These are phyloP conservation scores for Heptranchias perlo DNA, from an alignment of 2,113 vertebrate species.

Conservation along the genomic window DNA sequence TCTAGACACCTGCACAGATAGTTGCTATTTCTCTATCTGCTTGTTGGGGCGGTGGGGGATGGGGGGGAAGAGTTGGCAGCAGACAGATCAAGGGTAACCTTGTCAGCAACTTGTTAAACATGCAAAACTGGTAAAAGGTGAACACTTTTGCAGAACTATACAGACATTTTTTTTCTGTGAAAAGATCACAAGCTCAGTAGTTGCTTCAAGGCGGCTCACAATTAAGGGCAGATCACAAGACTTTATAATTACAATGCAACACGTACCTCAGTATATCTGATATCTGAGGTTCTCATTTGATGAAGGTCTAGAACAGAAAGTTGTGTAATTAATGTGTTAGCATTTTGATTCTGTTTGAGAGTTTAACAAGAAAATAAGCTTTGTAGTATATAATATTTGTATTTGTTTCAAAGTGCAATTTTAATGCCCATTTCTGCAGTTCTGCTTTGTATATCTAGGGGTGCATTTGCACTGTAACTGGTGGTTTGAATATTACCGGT, in stretches of 20 bases:
- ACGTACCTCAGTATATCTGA: background rate
- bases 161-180: background rate
- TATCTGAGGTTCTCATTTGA: background rate
- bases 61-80: background rate
- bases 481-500: background rate
- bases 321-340: background rate
- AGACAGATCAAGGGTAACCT: background rate
- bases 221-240: background rate
- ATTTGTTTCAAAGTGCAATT: background rate
- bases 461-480: background rate
- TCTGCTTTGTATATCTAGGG: background rate
- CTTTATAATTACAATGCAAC: background rate
- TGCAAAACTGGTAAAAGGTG: background rate
- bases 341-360: background rate
- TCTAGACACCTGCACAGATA: slow-evolving; percentile 1
- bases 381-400: background rate
- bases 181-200: background rate
- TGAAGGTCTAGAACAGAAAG: background rate
- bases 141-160: background rate
- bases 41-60: background rate
- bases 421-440: background rate
- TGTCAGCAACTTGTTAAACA: background rate
- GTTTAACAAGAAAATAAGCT: background rate
- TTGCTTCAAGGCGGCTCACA: background rate
- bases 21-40: background rate